Base-by-base conservation (phyloP, 2,888 invertebrate species). In the Aproaerema taeniolella region DNA sequence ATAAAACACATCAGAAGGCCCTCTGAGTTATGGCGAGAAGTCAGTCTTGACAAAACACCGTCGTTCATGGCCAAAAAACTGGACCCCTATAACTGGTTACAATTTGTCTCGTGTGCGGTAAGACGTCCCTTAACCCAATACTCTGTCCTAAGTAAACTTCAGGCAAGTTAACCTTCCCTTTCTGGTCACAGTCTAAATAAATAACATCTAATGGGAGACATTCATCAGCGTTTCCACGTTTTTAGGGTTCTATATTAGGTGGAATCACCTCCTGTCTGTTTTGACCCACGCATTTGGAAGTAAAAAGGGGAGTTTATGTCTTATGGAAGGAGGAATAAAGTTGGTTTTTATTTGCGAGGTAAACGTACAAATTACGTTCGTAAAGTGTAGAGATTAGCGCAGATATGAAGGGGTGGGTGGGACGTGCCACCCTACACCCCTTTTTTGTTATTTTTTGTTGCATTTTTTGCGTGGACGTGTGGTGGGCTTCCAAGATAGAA, bases 121-220 rank as follows among this genome's bases (percentile, higher is more conserved):
- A 74, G 79, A 42, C 36, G 42, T 82, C 79, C 76, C 70, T 65
- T 80, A 83, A 86, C 85, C 83, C 80, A 80, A 83, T 85, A 83
- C 67, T 67, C 61, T 57, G 80, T 82, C 86, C 85, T 85, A 85
- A 85, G 82, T 79, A 86, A 86, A 86, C 83, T 80, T 74, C 77
- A 75, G 79, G 79, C 68, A 67, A 77, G 78, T 83, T 82, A 79
- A 85, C 75, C 77, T 81, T 79, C 82, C 82, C 83, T 82, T 73
- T 74, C 72, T 76, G 78, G 81, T 83, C 86, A 75, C 86, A 82
- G 76, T 85, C 87, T 87, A 87, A 87, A 87, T 87, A 87, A 87
- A 87, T 87, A 87, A 86, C 87, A 77, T 83, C 87, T 87, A 87
- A 87, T 87, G 87, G 87, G 75, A 71, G 67, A 80, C 87, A 87